Conservation (phyloP, 1,140 invertebrate species). For the Rhopalosiphum maidis region DNA sequence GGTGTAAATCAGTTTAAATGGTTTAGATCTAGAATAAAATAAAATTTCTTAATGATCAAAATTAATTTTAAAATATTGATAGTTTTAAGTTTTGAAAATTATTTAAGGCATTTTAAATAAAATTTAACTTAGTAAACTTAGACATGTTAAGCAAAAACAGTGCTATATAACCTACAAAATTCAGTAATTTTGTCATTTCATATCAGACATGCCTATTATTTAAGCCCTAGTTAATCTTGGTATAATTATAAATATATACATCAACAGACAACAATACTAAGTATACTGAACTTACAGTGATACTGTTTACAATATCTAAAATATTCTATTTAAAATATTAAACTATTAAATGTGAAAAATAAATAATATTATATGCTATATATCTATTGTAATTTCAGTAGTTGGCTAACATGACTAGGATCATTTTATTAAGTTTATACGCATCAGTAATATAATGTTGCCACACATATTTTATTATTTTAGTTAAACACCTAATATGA, state of each 20-base stretch:
- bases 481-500: not conserved
- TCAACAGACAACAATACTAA: too few relatives aligned
- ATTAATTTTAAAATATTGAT: not conserved
- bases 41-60: not conserved
- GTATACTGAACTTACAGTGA: not conserved
- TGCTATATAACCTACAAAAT: not conserved
- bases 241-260: not conserved
- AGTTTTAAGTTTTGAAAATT: not conserved
- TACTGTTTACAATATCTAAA: not conserved
- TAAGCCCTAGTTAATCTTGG: not conserved
- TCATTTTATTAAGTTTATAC: not conserved
- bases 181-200: not conserved
- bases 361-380: not conserved
- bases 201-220: not conserved
- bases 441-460: not conserved
- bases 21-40: not conserved
- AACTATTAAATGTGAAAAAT: not conserved
- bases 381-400: not conserved
- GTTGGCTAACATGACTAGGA: not conserved
- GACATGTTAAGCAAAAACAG: not conserved
- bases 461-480: not conserved
- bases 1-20: too few relatives aligned
- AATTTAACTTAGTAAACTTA: not conserved
- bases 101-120: not conserved
- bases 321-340: too few relatives aligned